Conservation (phyloP, 2,113 vertebrate genomes). For the Dermatemys mawii region DNA sequence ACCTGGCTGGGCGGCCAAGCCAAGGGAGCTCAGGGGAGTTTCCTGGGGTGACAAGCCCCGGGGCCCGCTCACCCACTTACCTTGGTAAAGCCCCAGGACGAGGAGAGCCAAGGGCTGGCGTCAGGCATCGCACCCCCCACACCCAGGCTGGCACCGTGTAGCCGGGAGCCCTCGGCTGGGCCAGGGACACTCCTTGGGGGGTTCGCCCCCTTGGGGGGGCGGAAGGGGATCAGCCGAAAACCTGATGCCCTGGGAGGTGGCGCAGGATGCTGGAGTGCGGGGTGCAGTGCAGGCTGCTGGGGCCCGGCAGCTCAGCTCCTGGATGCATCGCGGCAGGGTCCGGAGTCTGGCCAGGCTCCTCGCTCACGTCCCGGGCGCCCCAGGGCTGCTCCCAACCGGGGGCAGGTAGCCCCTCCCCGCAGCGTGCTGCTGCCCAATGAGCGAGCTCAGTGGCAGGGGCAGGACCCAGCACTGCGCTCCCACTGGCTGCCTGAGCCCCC, state of each 20-base stretch:
- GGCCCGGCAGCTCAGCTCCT: not conserved
- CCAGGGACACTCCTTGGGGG: no score
- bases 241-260: not conserved
- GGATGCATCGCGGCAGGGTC: not conserved
- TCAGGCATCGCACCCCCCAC: constrained; percentile 78
- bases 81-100: constrained; percentile 74
- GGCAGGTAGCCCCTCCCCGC: not conserved
- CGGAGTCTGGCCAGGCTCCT: not conserved
- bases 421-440: not conserved
- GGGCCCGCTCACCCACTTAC: constrained; percentile 56
- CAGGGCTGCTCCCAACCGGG: not conserved
- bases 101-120: constrained; percentile 61
- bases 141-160: no score
- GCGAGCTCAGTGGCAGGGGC: not conserved
- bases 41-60: not conserved
- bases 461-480: not conserved
- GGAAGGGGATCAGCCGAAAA: not conserved
- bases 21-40: not conserved
- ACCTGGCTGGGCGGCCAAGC: no score
- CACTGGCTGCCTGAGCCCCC: not conserved
- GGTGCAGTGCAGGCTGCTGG: no score
- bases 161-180: not conserved
- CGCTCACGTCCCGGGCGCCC: not conserved
- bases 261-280: not conserved
- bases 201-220: not conserved